phyloP scores from a whole-genome alignment of 2,888 invertebrate species.

The Scotopteryx bipunctaria region DNA sequence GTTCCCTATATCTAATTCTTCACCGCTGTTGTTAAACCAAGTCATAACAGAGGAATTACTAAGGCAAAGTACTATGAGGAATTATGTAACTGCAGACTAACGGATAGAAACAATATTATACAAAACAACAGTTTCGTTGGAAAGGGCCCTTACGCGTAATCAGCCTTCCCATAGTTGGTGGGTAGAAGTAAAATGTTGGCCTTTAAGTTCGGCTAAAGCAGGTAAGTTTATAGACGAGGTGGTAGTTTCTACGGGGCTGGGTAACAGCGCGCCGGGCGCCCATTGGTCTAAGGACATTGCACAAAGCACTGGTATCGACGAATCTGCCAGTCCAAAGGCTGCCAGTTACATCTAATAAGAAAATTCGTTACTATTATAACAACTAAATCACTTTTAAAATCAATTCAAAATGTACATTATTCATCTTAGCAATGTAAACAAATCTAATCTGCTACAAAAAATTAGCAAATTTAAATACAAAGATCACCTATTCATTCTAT shows the following conservation, averaged over 20 bases:
- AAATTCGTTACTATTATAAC: conserved; percentile 81
- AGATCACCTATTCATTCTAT: conserved; percentile 78
- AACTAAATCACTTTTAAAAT: conserved; percentile 83
- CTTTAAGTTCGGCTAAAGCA: conserved; percentile 40
- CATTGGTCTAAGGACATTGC: conserved; percentile 69
- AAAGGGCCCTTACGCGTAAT: conserved; percentile 71
- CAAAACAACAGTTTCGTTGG: conserved; percentile 71
- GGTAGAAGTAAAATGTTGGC: conserved; percentile 48
- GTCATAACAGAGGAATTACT: conserved; percentile 68
- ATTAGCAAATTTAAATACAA: conserved; percentile 83
- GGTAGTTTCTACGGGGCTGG: conserved; percentile 18
- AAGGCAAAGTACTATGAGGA: conserved; percentile 77
- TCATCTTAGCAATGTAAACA: conserved; percentile 78
- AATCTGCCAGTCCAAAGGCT: conserved; percentile 66
- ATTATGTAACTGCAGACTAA: conserved; percentile 68
- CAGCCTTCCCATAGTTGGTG: conserved; percentile 64
- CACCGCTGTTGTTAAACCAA: conserved; percentile 75
- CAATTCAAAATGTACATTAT: conserved; percentile 83
- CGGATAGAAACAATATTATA: conserved; percentile 68
- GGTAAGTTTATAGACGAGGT: conserved; percentile 7
- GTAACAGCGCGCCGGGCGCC: conserved; percentile 25
- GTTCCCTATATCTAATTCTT: conserved; percentile 82
- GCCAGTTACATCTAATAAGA: conserved; percentile 77
- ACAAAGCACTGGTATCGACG: conserved; percentile 78
- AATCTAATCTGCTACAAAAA: conserved; percentile 83